Base-by-base conservation (phyloP, 2,888 invertebrate species). In the Lasioglossum villosulum region DNA sequence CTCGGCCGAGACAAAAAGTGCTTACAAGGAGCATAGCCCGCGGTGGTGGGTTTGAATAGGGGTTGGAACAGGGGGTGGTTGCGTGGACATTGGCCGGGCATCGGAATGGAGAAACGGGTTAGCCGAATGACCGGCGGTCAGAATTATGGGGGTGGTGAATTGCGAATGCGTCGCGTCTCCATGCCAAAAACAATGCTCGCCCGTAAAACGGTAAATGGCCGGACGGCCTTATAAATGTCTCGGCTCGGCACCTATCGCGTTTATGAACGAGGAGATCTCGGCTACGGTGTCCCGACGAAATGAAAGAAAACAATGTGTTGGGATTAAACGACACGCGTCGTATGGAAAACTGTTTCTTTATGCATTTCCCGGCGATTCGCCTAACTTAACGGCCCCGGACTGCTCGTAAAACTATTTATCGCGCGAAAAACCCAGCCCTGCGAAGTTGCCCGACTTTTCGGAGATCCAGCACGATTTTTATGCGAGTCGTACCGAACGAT, bases 91-190 rank as follows among this genome's bases (percentile, higher is more conserved):
- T 80, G 85, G 85, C 88, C 89, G 91, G 88, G 90, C 89, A 88
- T 90, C 80, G 88, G 90, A 91, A 91, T 90, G 52, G 90, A 91
- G 90, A 91, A 92, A 92, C 90, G 87, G 91, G 90, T 92, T 91
- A 92, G 89, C 92, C 90, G 90, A 91, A 91, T 90, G 89, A 90
- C 88, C 89, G 88, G 85, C 80, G 89, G 89, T 86, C 87, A 87
- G 89, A 91, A 87, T 92, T 92, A 90, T 90, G 90, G 87, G 91
- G 89, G 86, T 63, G 87, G 84, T 84, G 87, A 89, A 90, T 90
- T 87, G 90, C 86, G 83, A 87, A 87, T 81, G 68, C 85, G 72
- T 75, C 79, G 72, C 70, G 81, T 86, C 83, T 70, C 79, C 70
- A 74, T 84, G 78, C 79, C 79, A 80, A 89, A 90, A 87, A 88